Conservation (phyloP, 2,888 invertebrate genomes). For the Heteromyza rotundicornis region DNA sequence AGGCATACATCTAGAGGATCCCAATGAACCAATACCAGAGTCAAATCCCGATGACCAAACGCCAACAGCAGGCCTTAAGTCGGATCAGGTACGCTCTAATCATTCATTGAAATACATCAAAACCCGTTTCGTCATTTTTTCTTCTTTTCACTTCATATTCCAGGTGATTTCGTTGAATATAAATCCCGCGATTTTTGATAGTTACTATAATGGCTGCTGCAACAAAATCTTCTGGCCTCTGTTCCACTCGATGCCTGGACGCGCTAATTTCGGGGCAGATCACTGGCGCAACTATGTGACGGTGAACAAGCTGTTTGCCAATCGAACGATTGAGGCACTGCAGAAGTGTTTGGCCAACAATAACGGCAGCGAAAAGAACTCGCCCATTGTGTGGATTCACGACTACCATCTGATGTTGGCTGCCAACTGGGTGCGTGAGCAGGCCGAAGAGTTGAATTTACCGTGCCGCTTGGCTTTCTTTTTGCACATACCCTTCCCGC, state of each 20-base stretch:
- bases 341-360: constrained; percentile 64
- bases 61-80: constrained; percentile 84
- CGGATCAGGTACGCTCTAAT: constrained; percentile 71
- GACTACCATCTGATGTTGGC: constrained; percentile 94
- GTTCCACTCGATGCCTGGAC: constrained; percentile 91
- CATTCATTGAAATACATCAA: neutral
- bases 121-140: no score
- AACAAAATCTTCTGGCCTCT: constrained; percentile 92
- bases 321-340: constrained; percentile 76
- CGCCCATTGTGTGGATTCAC: constrained; percentile 84
- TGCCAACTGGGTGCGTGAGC: constrained; percentile 88
- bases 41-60: constrained; percentile 85
- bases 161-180: constrained; percentile 83
- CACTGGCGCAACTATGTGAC: constrained; percentile 83
- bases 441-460: constrained; percentile 78
- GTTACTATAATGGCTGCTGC: constrained; percentile 91
- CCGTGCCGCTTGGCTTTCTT: constrained; percentile 88
- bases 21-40: constrained; percentile 81
- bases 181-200: constrained; percentile 78
- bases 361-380: constrained; percentile 53
- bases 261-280: constrained; percentile 81
- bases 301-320: constrained; percentile 83
- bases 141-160: constrained; percentile 6
- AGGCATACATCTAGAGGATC: constrained; percentile 80
- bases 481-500: constrained; percentile 92